Conservation (phyloP, 1,140 invertebrate genomes). For the Brachionus paranguensis region DNA sequence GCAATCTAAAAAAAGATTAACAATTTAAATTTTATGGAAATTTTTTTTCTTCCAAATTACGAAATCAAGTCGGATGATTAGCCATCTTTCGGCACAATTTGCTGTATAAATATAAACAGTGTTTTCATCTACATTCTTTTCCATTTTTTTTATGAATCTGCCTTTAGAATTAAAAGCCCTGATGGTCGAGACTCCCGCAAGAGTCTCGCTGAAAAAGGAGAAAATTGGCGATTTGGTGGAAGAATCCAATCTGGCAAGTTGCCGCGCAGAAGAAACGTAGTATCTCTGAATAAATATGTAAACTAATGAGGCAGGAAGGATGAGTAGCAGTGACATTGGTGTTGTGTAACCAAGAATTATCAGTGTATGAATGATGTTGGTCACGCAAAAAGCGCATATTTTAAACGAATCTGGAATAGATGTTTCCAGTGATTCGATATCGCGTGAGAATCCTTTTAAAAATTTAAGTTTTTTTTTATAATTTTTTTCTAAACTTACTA, state of each 20-base stretch:
- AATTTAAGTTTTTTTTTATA: background rate
- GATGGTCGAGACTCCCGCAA: slow-evolving; percentile 59
- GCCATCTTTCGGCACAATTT: slow-evolving; percentile 38
- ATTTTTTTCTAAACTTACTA: slow-evolving; percentile 42
- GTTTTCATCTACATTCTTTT: slow-evolving; percentile 33
- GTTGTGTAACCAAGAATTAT: slow-evolving; percentile 38
- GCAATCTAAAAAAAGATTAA: background rate
- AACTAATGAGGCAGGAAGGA: slow-evolving; percentile 25
- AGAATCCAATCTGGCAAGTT: slow-evolving; percentile 88
- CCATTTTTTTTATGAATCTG: slow-evolving; percentile 54
- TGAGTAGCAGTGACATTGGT: slow-evolving; percentile 30
- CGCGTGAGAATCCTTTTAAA: slow-evolving; percentile 57
- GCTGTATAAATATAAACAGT: slow-evolving; percentile 31
- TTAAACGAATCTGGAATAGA: slow-evolving; percentile 49
- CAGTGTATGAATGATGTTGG: slow-evolving; percentile 34
- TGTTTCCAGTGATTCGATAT: slow-evolving; percentile 57
- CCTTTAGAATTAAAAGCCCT: slow-evolving; percentile 58
- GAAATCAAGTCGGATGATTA: slow-evolving; percentile 19
- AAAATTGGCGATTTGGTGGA: slow-evolving; percentile 95
- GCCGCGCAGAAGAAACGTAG: slow-evolving; percentile 84
- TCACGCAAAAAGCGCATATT: slow-evolving; percentile 28
- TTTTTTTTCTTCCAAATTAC: background rate
- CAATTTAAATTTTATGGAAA: background rate
- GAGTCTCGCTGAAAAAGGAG: slow-evolving; percentile 88
- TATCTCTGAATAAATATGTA: slow-evolving; percentile 37